These are phyloP conservation scores for Myripristis murdjan DNA, from an alignment of 2,797 vertebrate genomes.

Conservation along the genomic window DNA sequence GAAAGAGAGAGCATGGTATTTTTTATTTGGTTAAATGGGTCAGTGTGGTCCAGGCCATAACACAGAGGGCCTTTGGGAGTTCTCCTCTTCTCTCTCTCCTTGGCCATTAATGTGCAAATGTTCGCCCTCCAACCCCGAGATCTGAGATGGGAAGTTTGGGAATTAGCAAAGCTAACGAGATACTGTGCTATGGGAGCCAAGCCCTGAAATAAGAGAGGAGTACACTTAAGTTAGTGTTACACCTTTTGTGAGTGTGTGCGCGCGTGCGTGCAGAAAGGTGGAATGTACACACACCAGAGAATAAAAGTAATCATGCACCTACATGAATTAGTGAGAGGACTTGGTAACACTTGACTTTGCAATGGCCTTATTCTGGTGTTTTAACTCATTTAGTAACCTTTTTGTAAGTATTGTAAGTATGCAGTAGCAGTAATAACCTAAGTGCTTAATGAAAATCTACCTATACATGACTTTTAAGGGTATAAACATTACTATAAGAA, in stretches of 20 bases:
- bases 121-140: slow-evolving; percentile 93
- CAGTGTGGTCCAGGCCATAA: slow-evolving; percentile 91
- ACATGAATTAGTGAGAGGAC: slow-evolving; percentile 43
- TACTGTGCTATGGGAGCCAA: slow-evolving; percentile 76
- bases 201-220: slow-evolving; percentile 57
- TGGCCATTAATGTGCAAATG: slow-evolving; percentile 99
- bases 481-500: too few species aligned
- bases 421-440: not conserved
- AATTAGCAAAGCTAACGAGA: slow-evolving; percentile 92
- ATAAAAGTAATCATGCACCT: slow-evolving; percentile 67
- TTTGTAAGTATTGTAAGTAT: slow-evolving; percentile 21
- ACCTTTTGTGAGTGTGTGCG: slow-evolving; percentile 51
- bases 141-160: slow-evolving; percentile 91
- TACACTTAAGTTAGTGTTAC: slow-evolving; percentile 59
- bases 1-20: slow-evolving; percentile 59
- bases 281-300: slow-evolving; percentile 45
- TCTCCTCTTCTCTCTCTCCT: slow-evolving; percentile 76
- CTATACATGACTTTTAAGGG: too few species aligned
- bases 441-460: not conserved
- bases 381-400: slow-evolving; percentile 50
- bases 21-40: slow-evolving; percentile 91
- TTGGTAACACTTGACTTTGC: slow-evolving; percentile 47
- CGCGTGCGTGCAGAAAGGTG: slow-evolving; percentile 29
- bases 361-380: slow-evolving; percentile 43
- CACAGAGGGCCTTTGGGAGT: slow-evolving; percentile 91